Percentiles rank a stretch among this genome's conserved stretches.
Conservation (phyloP, 2,113 vertebrate species). For the Onychorhynchus coronatus region DNA sequence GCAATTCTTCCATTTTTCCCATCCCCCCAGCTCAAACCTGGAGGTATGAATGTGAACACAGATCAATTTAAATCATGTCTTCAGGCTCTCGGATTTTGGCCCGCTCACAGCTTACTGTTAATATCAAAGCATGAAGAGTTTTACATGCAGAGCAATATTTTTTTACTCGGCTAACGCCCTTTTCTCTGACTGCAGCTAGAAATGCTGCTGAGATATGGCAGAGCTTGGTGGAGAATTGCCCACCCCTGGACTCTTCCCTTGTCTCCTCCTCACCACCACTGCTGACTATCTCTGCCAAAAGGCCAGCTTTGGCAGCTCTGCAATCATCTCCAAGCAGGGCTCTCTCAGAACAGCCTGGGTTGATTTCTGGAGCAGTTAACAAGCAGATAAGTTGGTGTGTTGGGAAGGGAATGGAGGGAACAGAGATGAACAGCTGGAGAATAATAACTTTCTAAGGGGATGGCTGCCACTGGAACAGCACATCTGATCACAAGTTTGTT, state of each 20-base stretch:
- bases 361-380: neutral
- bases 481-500: neutral
- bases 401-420: neutral
- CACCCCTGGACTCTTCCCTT: neutral
- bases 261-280: neutral
- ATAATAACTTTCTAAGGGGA: conserved; percentile 24
- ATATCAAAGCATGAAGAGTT: conserved; percentile 43
- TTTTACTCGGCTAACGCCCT: neutral
- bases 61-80: conserved; percentile 48
- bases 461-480: conserved; percentile 8
- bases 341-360: neutral
- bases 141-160: neutral
- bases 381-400: neutral
- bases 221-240: neutral
- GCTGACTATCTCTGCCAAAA: neutral
- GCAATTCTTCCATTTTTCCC: neutral
- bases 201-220: neutral
- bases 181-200: neutral
- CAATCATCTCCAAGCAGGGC: neutral
- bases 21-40: neutral
- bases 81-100: conserved; percentile 28
- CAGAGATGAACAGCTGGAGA: conserved; percentile 25
- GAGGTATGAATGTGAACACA: neutral
- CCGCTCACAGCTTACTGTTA: neutral
- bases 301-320: neutral